Evolutionary conservation across 2,888 invertebrate genomes (phyloP), one percentile per base, ranked within the genome.

Genomic region (Acleris laterana): DNA sequence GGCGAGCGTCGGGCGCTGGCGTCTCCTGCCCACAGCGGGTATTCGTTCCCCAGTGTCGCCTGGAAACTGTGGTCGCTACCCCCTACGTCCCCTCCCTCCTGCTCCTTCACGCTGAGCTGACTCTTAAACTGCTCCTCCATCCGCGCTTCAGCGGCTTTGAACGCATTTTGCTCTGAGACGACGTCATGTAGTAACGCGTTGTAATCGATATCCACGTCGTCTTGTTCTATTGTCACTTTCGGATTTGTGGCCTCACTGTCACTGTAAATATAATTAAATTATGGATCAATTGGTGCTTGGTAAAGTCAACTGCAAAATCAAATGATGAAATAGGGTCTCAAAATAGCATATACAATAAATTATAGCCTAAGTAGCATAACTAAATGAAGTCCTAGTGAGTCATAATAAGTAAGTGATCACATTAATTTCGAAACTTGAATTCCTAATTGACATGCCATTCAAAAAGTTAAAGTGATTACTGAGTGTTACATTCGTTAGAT

Each of bases 221-320:
- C 98, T 85, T 97, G 96, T 72, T 96, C 96, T 58, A 96, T 95
- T 28, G 96, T 96, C 0, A 98, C 97, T 78, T 96, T 90, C 25
- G 97, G 97, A 90, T 97, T 97, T 7, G 94, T 95, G 44, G 94
- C 90, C 62, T 95, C 96, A 38, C 94, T 95, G 68, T 96, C 96
- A 78, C 96, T 96, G 74, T 20, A 71, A 72, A 49, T 76, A 78
- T 66, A 28, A 46, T 49, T 17, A 42, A 55, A 22, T 50, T 46
- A n/a, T 46, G 1, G 7, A 46, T 38, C 4, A 13, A 38, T 38
- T 38, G 11, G 13, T 13, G 11, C 1, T 38, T 38, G 38, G 38
- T 13, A 38, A 3, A 13, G 6, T 25, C 7, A 25, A 25, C 25
- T 7, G 25, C 25, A 6, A 6, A 6, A 25, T 1, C 1, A 25